These are phyloP conservation scores for Agelaius phoeniceus DNA, from an alignment of 2,113 vertebrate species.

Conservation along the genomic window DNA sequence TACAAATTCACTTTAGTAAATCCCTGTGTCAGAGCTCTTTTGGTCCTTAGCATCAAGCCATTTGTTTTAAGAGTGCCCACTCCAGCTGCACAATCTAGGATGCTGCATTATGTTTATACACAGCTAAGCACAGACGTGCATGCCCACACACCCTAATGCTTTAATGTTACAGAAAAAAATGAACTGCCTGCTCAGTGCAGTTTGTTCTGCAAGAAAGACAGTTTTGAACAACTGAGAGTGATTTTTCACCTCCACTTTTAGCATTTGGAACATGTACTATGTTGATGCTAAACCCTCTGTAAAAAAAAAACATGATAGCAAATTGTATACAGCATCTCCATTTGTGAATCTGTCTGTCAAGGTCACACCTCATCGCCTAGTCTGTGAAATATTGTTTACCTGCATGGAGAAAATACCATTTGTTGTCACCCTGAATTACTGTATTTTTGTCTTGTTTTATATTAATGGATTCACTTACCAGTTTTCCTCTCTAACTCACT, in stretches of 20 bases:
- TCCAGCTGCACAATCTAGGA: not conserved
- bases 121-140: not conserved
- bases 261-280: not conserved
- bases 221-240: not conserved
- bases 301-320: not conserved
- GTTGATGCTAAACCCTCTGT: not conserved
- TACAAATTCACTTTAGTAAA: not conserved
- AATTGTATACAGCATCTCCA: not conserved
- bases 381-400: slow-evolving; percentile 1
- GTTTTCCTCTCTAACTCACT: not conserved
- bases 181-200: not conserved
- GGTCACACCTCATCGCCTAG: not conserved
- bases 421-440: not conserved
- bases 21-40: not conserved
- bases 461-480: not conserved
- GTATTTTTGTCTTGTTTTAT: not conserved
- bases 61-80: not conserved
- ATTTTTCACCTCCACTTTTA: not conserved
- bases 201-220: not conserved
- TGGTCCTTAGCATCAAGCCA: not conserved
- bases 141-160: not conserved
- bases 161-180: not conserved
- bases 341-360: not conserved
- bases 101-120: not conserved
- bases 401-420: not conserved